phyloP scores from a whole-genome alignment of 2,888 invertebrate species.

The Ferdinandea cuprea region DNA sequence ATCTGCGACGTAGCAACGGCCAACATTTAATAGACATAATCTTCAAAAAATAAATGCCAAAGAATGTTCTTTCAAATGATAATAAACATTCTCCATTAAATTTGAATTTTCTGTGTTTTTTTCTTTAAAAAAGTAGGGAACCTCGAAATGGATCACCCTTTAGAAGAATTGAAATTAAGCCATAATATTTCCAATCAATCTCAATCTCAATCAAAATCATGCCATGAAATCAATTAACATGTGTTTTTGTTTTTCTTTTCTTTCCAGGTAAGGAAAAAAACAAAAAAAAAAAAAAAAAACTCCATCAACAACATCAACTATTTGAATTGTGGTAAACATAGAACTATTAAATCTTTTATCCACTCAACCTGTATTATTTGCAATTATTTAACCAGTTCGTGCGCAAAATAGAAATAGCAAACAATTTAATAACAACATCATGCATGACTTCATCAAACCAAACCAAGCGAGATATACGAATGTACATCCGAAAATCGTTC shows the following conservation, averaged over 20 bases:
- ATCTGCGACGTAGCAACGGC: too few relatives aligned
- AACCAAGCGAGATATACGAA: not conserved
- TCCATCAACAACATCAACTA: not conserved
- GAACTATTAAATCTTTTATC: not conserved
- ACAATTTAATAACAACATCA: not conserved
- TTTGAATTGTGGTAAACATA: not conserved
- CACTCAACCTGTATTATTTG: conserved; percentile 8
- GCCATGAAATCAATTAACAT: not conserved
- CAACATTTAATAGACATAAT: too few relatives aligned
- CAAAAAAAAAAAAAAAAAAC: too few relatives aligned
- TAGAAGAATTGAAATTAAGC: too few relatives aligned
- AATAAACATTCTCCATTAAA: too few relatives aligned
- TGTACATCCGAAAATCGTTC: not conserved
- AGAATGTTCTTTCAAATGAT: too few relatives aligned
- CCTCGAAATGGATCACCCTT: too few relatives aligned
- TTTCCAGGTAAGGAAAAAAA: not conserved
- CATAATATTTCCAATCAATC: too few relatives aligned
- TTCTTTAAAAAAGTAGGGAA: too few relatives aligned
- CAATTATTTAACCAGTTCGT: conserved; percentile 11
- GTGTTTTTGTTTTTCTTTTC: not conserved
- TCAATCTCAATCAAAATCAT: too few relatives aligned
- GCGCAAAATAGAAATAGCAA: conserved; percentile 14
- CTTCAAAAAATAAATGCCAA: too few relatives aligned
- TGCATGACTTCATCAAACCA: conserved; percentile 2
- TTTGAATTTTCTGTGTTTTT: too few relatives aligned